Evolutionary conservation across 2,888 invertebrate species (phyloP).

Genomic region (Harmothoe impar): DNA sequence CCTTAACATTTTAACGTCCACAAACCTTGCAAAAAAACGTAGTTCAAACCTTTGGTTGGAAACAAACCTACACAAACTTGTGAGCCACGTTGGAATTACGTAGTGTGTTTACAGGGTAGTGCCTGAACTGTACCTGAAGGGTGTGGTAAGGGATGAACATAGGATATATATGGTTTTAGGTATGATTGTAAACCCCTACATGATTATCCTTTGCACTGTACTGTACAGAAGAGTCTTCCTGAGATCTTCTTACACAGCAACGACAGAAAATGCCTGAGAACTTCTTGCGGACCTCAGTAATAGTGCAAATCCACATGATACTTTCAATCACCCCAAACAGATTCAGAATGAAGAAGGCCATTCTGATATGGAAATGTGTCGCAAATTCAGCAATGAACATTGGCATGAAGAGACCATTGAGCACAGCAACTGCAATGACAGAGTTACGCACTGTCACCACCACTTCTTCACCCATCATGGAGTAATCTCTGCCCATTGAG

Average conservation of each 20-base stretch:
- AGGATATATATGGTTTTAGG: too few relatives aligned
- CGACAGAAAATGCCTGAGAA: background rate
- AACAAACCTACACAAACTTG: too few relatives aligned
- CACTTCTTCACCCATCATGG: background rate
- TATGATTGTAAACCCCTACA: too few relatives aligned
- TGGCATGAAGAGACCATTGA: background rate
- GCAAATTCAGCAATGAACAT: background rate
- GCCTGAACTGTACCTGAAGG: too few relatives aligned
- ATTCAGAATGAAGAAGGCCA: background rate
- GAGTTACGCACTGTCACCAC: background rate
- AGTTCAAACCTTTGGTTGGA: too few relatives aligned
- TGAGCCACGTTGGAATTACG: too few relatives aligned
- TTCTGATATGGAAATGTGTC: background rate
- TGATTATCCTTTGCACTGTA: too few relatives aligned
- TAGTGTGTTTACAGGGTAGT: too few relatives aligned
- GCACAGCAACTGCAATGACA: conserved; percentile 2
- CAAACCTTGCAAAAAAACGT: too few relatives aligned
- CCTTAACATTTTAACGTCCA: too few relatives aligned
- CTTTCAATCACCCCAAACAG: background rate
- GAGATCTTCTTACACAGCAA: background rate
- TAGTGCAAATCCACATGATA: background rate
- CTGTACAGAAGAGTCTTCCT: too few relatives aligned
- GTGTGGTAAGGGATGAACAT: too few relatives aligned
- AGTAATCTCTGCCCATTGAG: background rate
- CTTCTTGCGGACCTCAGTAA: background rate